Evolutionary conservation across 1,140 invertebrate species (phyloP), one percentile per base, ranked within the genome.

Genomic region (Drosophila cardini): DNA sequence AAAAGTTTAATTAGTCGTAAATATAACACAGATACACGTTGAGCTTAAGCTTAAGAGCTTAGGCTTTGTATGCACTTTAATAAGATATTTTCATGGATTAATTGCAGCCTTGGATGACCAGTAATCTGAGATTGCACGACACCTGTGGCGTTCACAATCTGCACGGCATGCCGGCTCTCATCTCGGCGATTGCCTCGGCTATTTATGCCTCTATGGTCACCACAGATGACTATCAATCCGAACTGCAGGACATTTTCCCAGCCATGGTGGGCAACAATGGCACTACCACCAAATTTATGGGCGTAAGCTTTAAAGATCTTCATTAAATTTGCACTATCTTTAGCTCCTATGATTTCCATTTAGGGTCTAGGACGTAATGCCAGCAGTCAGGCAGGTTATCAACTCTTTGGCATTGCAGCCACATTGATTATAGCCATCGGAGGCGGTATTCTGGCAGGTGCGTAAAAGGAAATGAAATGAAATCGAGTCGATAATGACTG

Each of bases 131-230:
- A 52, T 93, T 99, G 42, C 95, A 97, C 85, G 98, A 99, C 92
- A 99, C 98, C 1, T 99, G 98, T 91, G 98, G 98, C 2, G 97
- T 99, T 0, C 95, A 99, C 93, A 99, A 99, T 93, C 94, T 99
- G 8, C 98, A 99, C 87, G 98, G 98, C 0, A 97, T 99, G 96
- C 98, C 98, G 0, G 98, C 97, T 11, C 90, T 99, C 2, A 92
- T 98, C 13, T 97, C 96, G 4, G 98, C 95, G 42, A 87, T 99
- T 38, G 94, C 96, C 26, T 96, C 97, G 0, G 95, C 95, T 1
- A 85, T 98, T 11, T 95, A 96, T 85, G 96, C 97, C 7, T 94
- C 93, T 7, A 74, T 97, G 6, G 97, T 96, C 1, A 94, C 94
- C 2, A 11, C 32, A 70, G 87, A 91, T 15, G 92, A 93, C 68